A percentile compares a stretch with the other conserved stretches of the same genome.
These are phyloP conservation scores for Empidonax traillii DNA, from an alignment of 2,113 vertebrate genomes.

Conservation along the genomic window DNA sequence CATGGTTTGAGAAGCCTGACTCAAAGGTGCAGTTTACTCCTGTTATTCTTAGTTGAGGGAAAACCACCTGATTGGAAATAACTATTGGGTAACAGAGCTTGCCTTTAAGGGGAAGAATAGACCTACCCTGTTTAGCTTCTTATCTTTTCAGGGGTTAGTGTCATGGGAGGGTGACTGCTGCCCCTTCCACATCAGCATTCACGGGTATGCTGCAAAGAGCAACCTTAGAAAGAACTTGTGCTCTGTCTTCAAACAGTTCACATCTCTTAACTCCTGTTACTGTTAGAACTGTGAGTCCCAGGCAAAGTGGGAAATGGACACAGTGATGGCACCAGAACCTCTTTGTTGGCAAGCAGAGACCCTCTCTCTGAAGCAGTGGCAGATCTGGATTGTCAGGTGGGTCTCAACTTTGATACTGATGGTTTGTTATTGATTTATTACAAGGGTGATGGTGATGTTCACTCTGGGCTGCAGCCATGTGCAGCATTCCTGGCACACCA, in stretches of 20 bases:
- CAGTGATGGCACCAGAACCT: neutral
- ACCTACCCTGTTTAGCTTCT: neutral
- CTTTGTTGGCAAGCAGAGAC: neutral
- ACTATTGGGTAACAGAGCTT: neutral
- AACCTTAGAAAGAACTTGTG: neutral
- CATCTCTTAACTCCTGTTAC: neutral
- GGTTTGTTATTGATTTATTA: neutral
- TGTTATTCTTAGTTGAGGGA: neutral
- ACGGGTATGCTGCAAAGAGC: neutral
- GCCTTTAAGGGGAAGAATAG: neutral
- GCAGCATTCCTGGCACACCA: neutral
- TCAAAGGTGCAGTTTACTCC: neutral
- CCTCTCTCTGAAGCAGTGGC: neutral
- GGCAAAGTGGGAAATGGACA: neutral
- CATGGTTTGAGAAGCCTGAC: neutral
- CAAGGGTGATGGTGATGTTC: neutral
- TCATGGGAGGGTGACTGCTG: neutral
- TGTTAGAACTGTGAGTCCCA: neutral
- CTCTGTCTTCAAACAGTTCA: neutral
- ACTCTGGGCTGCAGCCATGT: neutral
- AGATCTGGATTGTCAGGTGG: neutral
- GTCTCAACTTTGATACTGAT: neutral
- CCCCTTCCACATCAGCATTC: neutral
- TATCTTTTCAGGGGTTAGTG: neutral
- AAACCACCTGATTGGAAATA: neutral